Percentiles rank a stretch among this genome's conserved stretches.
phyloP scores from a whole-genome alignment of 2,113 vertebrate genomes.

The Campylomormyrus tamandua region DNA sequence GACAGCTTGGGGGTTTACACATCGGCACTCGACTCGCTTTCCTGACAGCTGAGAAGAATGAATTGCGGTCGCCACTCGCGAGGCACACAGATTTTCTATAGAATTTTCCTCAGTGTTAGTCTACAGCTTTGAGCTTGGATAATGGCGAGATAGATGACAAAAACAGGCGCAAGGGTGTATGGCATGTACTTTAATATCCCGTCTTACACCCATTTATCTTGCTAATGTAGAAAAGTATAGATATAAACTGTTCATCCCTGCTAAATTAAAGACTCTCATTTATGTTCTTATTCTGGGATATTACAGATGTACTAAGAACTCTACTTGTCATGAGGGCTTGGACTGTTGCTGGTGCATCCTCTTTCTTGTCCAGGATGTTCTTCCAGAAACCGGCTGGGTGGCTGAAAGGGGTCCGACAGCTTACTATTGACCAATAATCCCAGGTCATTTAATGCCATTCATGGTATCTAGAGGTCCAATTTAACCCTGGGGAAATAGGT shows the following conservation, averaged over 20 bases:
- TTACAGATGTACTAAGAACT: background rate
- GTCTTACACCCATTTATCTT: background rate
- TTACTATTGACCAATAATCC: background rate
- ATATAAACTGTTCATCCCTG: background rate
- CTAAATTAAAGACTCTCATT: background rate
- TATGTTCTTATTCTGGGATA: background rate
- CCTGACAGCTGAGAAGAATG: background rate
- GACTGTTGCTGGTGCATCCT: background rate
- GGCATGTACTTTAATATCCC: background rate
- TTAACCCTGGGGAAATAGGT: background rate
- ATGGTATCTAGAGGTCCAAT: background rate
- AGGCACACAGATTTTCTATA: background rate
- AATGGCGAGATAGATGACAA: background rate
- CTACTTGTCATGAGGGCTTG: background rate
- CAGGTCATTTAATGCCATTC: background rate
- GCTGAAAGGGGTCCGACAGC: background rate
- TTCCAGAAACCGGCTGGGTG: background rate
- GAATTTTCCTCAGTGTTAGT: background rate
- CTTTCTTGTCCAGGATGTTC: background rate
- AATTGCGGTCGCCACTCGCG: background rate
- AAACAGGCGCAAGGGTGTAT: background rate
- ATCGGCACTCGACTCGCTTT: background rate
- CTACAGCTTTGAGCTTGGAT: background rate
- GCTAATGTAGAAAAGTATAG: background rate
- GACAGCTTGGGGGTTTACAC: constrained; percentile 2